Evolutionary conservation across 2,888 invertebrate genomes (phyloP), one percentile per base, ranked within the genome.

Genomic region (Ectemnius lituratus): DNA sequence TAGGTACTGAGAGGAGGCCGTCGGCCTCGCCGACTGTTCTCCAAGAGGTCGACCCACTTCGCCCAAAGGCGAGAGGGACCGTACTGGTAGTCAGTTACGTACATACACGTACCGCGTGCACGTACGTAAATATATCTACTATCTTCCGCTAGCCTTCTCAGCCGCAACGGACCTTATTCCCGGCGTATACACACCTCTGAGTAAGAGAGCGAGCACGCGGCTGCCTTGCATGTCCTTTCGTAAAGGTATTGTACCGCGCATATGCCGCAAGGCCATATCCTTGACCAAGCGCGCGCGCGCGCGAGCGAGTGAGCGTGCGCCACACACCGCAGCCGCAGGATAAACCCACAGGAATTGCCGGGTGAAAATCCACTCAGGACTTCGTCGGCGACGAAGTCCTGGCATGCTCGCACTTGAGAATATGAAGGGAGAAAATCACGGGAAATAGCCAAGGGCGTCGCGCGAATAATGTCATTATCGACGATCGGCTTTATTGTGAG

Each of bases 31-130:
- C 56, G 76, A 79, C 78, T 80, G 78, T 79, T 86, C 84, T 75
- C 80, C 85, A 78, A 81, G 85, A 86, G 85, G 85, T 85, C 86
- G 87, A 87, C 87, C 87, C 87, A 87, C 87, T 87, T 87, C 82
- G 86, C 85, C 81, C 81, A 78, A 84, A 86, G 85, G 82, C 87
- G 85, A 87, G 86, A 85, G 86, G 85, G 83, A 86, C 85, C 83
- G 84, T 83, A 82, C 83, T 82, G 86, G 81, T 77, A 72, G 75
- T 62, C 79, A 79, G 84, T 80, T 82, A 79, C 82, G 80, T 78
- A 75, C 79, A 67, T 79, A 79, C 73, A 73, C 68, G 61, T 74
- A 71, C 74, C 62, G 72, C 67, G 62, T 73, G 71, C 77, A 70
- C 67, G 65, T 68, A 74, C 73, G 69, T 76, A 74, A 77, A 77